Evolutionary conservation across 2,797 vertebrate species (phyloP).

Genomic region (Syngnathus rostellatus): DNA sequence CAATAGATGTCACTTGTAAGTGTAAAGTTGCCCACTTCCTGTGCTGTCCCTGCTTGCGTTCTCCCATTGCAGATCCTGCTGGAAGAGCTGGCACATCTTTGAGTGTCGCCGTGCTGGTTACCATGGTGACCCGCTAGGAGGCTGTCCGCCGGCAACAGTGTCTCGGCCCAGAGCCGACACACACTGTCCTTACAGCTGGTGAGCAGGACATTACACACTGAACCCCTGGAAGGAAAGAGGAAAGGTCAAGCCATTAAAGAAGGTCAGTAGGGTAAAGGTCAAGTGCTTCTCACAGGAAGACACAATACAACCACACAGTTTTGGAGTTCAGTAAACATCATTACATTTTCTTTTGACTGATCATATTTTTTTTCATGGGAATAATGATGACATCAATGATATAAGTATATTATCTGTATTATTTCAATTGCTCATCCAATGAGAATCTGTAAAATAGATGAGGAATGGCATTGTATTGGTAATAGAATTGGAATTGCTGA

Average conservation of each 20-base stretch:
- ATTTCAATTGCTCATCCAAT: too few species aligned
- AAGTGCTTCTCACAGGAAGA: neutral
- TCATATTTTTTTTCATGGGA: too few species aligned
- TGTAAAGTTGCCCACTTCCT: constrained; percentile 71
- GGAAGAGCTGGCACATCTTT: constrained; percentile 53
- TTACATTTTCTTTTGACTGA: neutral
- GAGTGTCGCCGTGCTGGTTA: constrained; percentile 60
- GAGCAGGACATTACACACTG: constrained; percentile 89
- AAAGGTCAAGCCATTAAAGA: neutral
- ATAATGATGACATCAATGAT: too few species aligned
- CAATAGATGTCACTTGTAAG: too few species aligned
- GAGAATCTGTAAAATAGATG: too few species aligned
- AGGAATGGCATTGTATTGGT: too few species aligned
- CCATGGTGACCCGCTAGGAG: constrained; percentile 76
- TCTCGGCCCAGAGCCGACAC: constrained; percentile 96
- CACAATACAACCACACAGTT: neutral
- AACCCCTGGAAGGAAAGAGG: constrained; percentile 69
- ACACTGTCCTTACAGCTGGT: constrained; percentile 98
- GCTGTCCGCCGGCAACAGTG: constrained; percentile 89
- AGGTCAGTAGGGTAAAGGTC: neutral
- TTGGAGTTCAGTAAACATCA: neutral
- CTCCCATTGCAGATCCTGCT: constrained; percentile 69
- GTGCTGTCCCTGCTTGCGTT: constrained; percentile 63
- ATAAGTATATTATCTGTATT: too few species aligned
- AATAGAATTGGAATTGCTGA: too few species aligned